Conservation (phyloP, 2,888 invertebrate genomes). For the Alentia gelatinosa region DNA sequence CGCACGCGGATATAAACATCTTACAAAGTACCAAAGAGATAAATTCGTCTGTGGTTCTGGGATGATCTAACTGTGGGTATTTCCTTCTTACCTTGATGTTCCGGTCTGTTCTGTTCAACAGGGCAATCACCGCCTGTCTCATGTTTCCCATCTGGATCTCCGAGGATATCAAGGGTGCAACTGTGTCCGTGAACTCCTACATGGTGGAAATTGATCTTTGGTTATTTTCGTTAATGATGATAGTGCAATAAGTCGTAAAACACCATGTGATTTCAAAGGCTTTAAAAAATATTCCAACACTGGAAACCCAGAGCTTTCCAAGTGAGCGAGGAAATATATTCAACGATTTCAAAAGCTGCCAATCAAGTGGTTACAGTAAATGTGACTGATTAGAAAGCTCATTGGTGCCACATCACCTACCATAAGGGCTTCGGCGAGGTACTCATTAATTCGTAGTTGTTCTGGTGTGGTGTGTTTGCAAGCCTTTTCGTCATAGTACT, state of each 20-base stretch:
- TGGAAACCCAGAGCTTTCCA: too few species aligned
- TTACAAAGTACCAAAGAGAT: too few species aligned
- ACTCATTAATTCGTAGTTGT: background rate
- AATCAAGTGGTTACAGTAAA: too few species aligned
- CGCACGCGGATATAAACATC: too few species aligned
- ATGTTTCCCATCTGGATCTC: constrained; percentile 73
- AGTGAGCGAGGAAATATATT: too few species aligned
- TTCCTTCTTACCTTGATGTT: background rate
- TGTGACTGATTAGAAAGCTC: too few species aligned
- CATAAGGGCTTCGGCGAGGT: background rate
- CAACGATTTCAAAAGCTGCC: too few species aligned
- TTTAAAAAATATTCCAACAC: too few species aligned
- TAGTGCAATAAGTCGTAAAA: too few species aligned
- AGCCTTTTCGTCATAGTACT: background rate
- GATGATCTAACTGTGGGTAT: background rate
- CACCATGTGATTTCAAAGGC: too few species aligned
- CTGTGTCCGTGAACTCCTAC: constrained; percentile 72
- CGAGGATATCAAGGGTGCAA: constrained; percentile 70
- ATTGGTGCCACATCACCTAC: background rate
- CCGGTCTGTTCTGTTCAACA: background rate
- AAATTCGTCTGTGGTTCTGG: background rate
- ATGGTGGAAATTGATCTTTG: too few species aligned
- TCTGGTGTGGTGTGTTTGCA: background rate
- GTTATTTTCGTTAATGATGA: too few species aligned
- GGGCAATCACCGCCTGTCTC: constrained; percentile 70